Percentiles rank a stretch among this genome's conserved stretches.
Conservation (phyloP, 1,140 invertebrate species). For the Brachionus asplanchnoidis region DNA sequence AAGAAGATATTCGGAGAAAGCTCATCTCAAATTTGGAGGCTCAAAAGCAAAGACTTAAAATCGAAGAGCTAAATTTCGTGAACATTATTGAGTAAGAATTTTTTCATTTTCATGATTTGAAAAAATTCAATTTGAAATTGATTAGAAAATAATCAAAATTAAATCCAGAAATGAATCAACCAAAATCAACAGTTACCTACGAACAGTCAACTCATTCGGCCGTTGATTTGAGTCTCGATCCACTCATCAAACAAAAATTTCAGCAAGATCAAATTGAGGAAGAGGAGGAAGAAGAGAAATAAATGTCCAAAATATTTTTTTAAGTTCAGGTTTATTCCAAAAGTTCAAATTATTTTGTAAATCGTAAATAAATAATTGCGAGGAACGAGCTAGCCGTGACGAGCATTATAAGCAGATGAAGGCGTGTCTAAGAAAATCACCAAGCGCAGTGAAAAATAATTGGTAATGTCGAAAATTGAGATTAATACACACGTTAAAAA, state of each 20-base stretch:
- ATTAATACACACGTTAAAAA: too few species aligned
- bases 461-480: too few species aligned
- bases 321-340: too few species aligned
- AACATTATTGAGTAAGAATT: neutral
- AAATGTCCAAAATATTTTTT: too few species aligned
- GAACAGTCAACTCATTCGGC: neutral
- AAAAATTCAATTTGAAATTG: neutral
- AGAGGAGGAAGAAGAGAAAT: constrained; percentile 2
- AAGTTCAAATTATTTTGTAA: too few species aligned
- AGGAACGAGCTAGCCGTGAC: too few species aligned
- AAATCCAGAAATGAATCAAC: neutral
- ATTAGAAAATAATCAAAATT: neutral
- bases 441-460: too few species aligned
- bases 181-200: neutral
- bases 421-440: too few species aligned
- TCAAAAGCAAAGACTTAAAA: neutral
- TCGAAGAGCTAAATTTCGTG: neutral
- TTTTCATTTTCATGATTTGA: neutral
- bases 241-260: neutral
- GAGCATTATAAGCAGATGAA: too few species aligned
- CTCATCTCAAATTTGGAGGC: neutral
- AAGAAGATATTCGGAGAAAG: neutral
- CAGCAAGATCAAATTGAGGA: neutral
- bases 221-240: neutral
- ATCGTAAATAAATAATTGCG: too few species aligned